Percentiles rank a stretch among this genome's conserved stretches.
Conservation (phyloP, 2,797 vertebrate species). For the Mus caroli region DNA sequence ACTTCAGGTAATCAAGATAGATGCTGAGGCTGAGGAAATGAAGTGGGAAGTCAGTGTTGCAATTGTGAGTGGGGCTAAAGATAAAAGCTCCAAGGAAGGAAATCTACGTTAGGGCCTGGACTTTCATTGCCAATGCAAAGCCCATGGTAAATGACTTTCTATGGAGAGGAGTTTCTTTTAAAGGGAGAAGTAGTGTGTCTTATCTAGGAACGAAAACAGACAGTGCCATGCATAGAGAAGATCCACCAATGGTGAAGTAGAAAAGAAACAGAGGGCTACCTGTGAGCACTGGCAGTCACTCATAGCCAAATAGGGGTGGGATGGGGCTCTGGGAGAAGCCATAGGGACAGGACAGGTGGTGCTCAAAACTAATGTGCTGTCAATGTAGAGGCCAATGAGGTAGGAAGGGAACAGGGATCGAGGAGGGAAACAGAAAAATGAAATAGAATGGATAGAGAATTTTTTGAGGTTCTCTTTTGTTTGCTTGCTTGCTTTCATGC, state of each 20-base stretch:
- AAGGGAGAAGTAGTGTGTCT: not conserved
- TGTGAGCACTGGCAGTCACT: rapidly evolving
- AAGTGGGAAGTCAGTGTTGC: not conserved
- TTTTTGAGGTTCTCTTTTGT: not conserved
- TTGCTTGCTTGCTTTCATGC: not conserved
- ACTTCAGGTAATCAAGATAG: not conserved
- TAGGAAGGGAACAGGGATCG: no score
- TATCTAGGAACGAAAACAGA: not conserved
- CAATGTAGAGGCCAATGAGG: not conserved
- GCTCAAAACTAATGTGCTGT: not conserved
- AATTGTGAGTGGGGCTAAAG: not conserved
- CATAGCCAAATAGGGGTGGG: rapidly evolving
- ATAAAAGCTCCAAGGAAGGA: not conserved
- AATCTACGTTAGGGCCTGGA: not conserved
- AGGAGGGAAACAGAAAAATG: not conserved
- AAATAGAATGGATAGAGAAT: not conserved
- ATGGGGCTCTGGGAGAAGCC: not conserved
- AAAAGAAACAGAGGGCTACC: rapidly evolving
- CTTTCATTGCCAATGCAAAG: not conserved
- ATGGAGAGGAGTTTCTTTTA: not conserved
- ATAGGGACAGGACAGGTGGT: rapidly evolving
- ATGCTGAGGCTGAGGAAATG: not conserved
- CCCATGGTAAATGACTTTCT: not conserved
- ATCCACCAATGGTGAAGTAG: not conserved
- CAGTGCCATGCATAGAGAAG: not conserved